These are phyloP conservation scores for Apodemus sylvaticus DNA, from an alignment of 2,113 vertebrate genomes.

Conservation along the genomic window DNA sequence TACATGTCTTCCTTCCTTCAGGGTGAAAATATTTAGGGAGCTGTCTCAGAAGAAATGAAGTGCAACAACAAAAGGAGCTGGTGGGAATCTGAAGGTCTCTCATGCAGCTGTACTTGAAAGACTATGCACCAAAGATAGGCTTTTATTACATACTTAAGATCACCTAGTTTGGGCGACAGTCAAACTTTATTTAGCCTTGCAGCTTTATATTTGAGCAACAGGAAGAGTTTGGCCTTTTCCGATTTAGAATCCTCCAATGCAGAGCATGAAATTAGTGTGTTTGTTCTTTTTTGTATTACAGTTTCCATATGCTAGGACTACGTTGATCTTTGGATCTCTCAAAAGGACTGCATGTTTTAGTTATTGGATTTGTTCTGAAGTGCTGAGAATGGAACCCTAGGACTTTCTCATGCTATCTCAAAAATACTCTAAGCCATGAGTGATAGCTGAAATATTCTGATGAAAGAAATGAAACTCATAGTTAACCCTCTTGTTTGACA, in stretches of 20 bases:
- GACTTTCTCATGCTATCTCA: not conserved
- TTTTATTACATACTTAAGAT: not conserved
- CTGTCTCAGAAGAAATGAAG: conserved; percentile 62
- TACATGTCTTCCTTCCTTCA: conserved; percentile 44
- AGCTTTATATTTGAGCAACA: conserved; percentile 3
- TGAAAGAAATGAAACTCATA: conserved; percentile 35
- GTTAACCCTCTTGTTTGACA: conserved; percentile 33
- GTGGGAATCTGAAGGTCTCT: conserved; percentile 62
- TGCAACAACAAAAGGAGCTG: conserved; percentile 72
- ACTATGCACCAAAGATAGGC: not conserved
- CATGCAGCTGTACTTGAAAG: not conserved
- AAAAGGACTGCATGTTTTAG: not conserved
- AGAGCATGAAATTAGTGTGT: not conserved
- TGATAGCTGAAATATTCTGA: conserved; percentile 16
- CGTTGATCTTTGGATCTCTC: not conserved
- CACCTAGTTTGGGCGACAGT: not conserved
- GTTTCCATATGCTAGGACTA: conserved; percentile 11
- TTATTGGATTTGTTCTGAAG: not conserved
- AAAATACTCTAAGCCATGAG: conserved; percentile 4
- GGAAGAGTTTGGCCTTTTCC: conserved; percentile 16
- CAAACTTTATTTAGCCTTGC: conserved; percentile 34
- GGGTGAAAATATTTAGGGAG: conserved; percentile 63
- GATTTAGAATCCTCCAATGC: not conserved
- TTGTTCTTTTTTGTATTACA: not conserved
- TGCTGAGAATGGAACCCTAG: not conserved